These are phyloP conservation scores for Serripes groenlandicus DNA, from an alignment of 2,888 invertebrate genomes.

Conservation along the genomic window DNA sequence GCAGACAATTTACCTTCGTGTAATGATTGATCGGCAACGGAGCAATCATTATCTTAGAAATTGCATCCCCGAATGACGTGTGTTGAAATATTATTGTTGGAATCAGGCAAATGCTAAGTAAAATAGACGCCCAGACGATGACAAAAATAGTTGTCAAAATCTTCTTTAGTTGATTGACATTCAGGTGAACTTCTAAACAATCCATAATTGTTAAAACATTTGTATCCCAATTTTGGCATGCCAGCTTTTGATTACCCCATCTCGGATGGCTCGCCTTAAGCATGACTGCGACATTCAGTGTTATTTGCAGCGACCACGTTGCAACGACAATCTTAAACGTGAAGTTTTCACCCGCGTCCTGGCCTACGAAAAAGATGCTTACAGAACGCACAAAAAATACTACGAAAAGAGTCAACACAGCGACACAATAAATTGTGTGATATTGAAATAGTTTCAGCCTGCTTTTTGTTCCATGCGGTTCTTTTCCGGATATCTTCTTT, in stretches of 20 bases:
- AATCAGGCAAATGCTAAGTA: not conserved
- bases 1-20: not conserved
- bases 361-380: not conserved
- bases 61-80: not conserved
- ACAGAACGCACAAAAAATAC: not conserved
- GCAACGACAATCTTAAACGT: not conserved
- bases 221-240: constrained; percentile 2
- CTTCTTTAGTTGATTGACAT: not conserved
- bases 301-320: constrained; percentile 8
- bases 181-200: not conserved
- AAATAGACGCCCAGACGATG: not conserved
- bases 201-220: constrained; percentile 8
- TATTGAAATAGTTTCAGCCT: not conserved
- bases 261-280: constrained; percentile 10
- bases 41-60: not conserved
- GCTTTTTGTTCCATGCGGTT: not conserved
- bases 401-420: not conserved
- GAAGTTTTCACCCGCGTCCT: not conserved
- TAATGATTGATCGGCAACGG: constrained; percentile 15
- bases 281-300: not conserved
- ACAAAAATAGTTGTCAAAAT: not conserved
- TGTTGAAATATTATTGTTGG: not conserved
- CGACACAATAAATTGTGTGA: not conserved
- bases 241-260: not conserved
- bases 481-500: not conserved